Conservation (phyloP, 2,113 vertebrate genomes). For the Phalacrocorax pelagicus region DNA sequence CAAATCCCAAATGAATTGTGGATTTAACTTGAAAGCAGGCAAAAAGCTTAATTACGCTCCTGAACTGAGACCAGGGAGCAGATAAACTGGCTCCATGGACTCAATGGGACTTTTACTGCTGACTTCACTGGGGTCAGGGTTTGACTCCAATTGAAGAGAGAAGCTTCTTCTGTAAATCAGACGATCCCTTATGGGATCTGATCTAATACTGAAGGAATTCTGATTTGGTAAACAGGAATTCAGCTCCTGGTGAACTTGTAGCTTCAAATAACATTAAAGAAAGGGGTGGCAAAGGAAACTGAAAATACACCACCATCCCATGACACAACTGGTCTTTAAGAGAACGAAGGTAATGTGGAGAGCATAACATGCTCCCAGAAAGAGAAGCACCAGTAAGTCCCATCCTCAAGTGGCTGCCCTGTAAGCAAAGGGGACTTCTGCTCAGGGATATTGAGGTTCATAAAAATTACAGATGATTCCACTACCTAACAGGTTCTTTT, state of each 20-base stretch:
- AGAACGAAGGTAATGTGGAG: not conserved
- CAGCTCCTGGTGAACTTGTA: not conserved
- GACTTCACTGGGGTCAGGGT: not conserved
- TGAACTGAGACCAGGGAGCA: not conserved
- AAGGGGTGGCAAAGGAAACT: not conserved
- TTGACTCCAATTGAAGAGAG: not conserved
- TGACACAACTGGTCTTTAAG: not conserved
- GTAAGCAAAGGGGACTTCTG: not conserved
- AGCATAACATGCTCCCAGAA: not conserved
- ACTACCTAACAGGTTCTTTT: not conserved
- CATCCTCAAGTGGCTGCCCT: not conserved
- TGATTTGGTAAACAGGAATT: not conserved
- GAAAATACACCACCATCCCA: not conserved
- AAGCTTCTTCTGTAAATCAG: not conserved
- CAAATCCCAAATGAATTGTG: not conserved
- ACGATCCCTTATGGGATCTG: not conserved
- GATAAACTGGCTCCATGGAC: not conserved
- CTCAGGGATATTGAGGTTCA: not conserved
- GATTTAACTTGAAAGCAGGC: not conserved
- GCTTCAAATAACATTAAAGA: not conserved
- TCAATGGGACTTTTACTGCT: not conserved
- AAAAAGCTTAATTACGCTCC: not conserved
- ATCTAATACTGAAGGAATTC: not conserved
- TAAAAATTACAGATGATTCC: not conserved
- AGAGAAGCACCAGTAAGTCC: not conserved